Evolutionary conservation across 1,140 invertebrate genomes (phyloP).

Genomic region (Drosophila pandora): DNA sequence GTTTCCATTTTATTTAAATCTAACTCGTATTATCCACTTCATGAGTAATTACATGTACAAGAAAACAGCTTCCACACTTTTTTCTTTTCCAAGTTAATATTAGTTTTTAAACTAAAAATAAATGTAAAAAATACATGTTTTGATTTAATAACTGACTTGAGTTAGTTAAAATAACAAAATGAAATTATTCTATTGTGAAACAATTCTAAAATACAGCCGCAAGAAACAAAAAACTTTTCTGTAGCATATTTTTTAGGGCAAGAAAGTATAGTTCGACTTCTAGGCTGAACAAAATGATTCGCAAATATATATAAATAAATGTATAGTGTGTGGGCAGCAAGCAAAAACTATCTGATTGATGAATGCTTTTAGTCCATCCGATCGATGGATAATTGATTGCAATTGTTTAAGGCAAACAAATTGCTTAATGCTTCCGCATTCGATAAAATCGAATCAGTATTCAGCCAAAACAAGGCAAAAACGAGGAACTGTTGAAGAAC

Average conservation of each 20-base stretch:
- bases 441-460: conserved; percentile 15
- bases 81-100: no score
- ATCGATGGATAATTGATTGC: conserved; percentile 44
- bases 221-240: not conserved
- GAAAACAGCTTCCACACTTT: no score
- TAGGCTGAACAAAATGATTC: not conserved
- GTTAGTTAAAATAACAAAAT: no score
- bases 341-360: conserved; percentile 26
- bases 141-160: no score
- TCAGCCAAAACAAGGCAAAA: not conserved
- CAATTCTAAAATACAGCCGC: no score
- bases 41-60: no score
- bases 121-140: no score
- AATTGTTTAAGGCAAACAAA: conserved; percentile 56
- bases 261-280: not conserved
- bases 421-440: conserved; percentile 51
- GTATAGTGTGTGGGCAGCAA: conserved; percentile 12
- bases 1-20: no score
- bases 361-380: conserved; percentile 42
- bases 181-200: no score
- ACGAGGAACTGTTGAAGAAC: conserved; percentile 21
- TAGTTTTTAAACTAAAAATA: no score
- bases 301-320: not conserved
- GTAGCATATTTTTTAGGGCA: conserved; percentile 28
- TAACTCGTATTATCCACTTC: no score